These are phyloP conservation scores for Oscheius sp. DNA, from an alignment of 2,888 invertebrate genomes.

Conservation along the genomic window DNA sequence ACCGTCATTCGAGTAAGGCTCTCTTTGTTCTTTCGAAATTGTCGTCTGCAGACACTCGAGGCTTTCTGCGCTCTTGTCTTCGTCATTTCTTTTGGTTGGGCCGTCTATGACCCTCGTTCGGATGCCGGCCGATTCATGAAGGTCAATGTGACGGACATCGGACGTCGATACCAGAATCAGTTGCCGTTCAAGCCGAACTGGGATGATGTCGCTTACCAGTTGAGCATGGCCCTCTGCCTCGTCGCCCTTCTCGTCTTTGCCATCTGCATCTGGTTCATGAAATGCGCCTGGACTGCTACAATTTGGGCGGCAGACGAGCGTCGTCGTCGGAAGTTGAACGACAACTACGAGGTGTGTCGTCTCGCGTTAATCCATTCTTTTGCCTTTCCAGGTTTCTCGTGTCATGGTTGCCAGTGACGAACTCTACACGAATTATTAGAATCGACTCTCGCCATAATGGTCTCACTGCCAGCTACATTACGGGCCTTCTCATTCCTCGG, in stretches of 20 bases:
- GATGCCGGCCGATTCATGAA: constrained; percentile 28
- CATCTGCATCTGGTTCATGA: constrained; percentile 16
- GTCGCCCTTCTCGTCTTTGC: constrained; percentile 23
- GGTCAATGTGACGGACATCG: neutral
- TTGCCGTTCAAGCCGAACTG: constrained; percentile 8
- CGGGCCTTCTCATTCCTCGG: constrained; percentile 15
- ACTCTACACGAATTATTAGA: constrained; percentile 35
- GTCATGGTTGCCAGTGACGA: constrained; percentile 37
- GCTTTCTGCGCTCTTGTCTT: constrained; percentile 38
- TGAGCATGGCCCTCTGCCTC: constrained; percentile 16
- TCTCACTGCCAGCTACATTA: constrained; percentile 13
- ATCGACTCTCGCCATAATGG: neutral
- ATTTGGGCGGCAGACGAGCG: constrained; percentile 27
- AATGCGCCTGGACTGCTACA: constrained; percentile 26
- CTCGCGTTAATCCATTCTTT: too few relatives aligned
- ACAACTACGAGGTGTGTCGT: constrained; percentile 4
- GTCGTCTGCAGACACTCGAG: constrained; percentile 46
- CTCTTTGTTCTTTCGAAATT: neutral
- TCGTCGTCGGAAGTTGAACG: neutral
- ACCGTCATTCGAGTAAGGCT: constrained; percentile 47
- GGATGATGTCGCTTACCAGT: constrained; percentile 34
- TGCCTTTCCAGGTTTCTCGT: constrained; percentile 18
- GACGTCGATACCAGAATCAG: constrained; percentile 1
- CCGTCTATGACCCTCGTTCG: constrained; percentile 31
- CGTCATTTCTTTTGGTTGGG: constrained; percentile 36